Evolutionary conservation across 2,797 vertebrate genomes (phyloP), one percentile per base, ranked within the genome.

Genomic region (Myotis myotis): DNA sequence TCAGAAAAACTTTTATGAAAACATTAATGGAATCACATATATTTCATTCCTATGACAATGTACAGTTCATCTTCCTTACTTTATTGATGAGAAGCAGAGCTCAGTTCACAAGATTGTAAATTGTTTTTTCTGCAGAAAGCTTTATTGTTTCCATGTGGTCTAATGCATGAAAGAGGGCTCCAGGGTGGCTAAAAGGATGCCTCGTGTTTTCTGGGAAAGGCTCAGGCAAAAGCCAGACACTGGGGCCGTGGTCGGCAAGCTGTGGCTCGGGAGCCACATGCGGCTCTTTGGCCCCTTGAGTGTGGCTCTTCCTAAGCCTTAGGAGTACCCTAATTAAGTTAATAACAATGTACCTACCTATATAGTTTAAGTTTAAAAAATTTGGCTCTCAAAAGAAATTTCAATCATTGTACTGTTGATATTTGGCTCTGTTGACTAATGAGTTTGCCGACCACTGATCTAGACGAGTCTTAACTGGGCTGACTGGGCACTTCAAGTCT

Each of bases 1-100:
- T 20, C 41, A 92, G 30, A 91, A 93, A 92, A 86, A 53, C 70
- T 33, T 64, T 76, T 85, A 68, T 70, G 20, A 47, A 93, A 88
- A 79, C 4, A n/a, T 68, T 84, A 80, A 49, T 66, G 33, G 33
- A 84, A 74, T 85, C 30, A 74, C 47, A 66, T 47, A n/a, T 57
- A n/a, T 68, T 93, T 74, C 16, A 8, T 81, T 85, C 8, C 8
- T 75, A 16, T 79, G 66, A 93, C 55, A 68, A 85, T 57, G 20
- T 57, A 15, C 6, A 92, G 22, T 75, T 86, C 49, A 79, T 2
- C 38, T 95, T 90, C n/a, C 64, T 90, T 57, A 71, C 28, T 87
- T 22, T 78, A 36, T 20, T 82, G 60, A 66, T 76, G 33, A 95
- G 66, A 78, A 80, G 62, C 60, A 92, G 20, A 94, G 41, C 30